Base-by-base conservation (phyloP, 1,140 invertebrate genomes). In the Oedothorax gibbosus region DNA sequence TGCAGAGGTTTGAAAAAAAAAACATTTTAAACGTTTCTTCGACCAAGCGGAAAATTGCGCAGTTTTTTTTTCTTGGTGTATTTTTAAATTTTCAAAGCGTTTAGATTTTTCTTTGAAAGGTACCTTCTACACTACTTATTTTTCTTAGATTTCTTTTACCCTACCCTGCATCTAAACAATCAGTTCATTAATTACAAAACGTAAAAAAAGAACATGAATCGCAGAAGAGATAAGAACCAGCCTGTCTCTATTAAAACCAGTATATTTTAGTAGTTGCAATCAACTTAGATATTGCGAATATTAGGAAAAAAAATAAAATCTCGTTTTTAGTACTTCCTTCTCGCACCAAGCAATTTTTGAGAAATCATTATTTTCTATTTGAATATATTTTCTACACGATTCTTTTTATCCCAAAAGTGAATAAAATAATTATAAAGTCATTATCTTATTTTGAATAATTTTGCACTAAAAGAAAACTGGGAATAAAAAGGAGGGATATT, bases 171-270 rank as follows among this genome's bases (percentile, higher is more conserved):
- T 56, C 53, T 79, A 66, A 68, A 68, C 77, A 79, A 72, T 54
- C 77, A 79, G 77, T 79, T 68, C 65, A 79, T 79, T 79, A 79
- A 79, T 77, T 77, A 77, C 75, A 68, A 14, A 77, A 75, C 56
- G 60, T 12, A 68, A 21, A 68, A 68, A 62, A 62, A 62, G 11
- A 18, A 62, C 15, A n/a, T 62, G 68, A 7, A 49, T 50, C 35
- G 20, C 15, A 21, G 20, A 77, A 62, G 12, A 77, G 60, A 77
- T 77, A 77, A 64, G 60, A 77, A 73, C 18, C 20, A 4, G 54
- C 49, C 72, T 65, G 49, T 51, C 75, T 77, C 75, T 21, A 68
- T 79, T 79, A 68, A 49, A 21, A 35, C 18, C 9, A 10, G 49
- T 56, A 68, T 50, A 79, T 54, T 79, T 68, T 79, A 68, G 50